phyloP scores from a whole-genome alignment of 2,113 vertebrate species.

The Lontra canadensis region DNA sequence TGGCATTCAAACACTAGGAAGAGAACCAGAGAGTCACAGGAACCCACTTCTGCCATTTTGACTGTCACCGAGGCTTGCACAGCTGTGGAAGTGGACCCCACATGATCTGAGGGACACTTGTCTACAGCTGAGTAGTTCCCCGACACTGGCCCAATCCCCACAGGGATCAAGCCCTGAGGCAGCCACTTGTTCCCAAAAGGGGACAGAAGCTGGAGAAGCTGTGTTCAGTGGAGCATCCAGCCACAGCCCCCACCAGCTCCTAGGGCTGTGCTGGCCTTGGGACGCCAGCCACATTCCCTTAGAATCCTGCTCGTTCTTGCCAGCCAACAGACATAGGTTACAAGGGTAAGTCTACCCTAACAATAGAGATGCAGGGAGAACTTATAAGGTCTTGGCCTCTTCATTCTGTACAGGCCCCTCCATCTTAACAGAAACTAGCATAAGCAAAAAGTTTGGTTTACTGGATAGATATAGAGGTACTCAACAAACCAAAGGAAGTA shows the following conservation, averaged over 20 bases:
- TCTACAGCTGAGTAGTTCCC: too few species aligned
- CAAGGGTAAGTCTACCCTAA: too few species aligned
- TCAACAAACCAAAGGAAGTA: background rate
- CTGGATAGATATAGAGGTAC: accelerated
- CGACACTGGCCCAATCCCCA: accelerated
- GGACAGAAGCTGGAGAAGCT: background rate
- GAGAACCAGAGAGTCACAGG: background rate
- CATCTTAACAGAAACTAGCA: background rate
- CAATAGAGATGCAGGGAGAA: accelerated
- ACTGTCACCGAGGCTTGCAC: background rate
- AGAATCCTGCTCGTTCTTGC: background rate
- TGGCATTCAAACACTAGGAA: background rate
- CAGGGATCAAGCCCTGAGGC: background rate
- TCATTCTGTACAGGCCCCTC: background rate
- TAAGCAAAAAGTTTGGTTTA: background rate
- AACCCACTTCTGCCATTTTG: background rate
- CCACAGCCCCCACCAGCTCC: too few species aligned
- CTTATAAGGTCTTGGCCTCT: background rate
- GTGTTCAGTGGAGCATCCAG: too few species aligned
- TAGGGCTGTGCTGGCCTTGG: background rate
- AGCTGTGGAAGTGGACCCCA: background rate
- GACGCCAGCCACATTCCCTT: background rate
- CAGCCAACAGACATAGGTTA: background rate
- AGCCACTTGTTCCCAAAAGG: background rate
- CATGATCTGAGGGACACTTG: background rate